Conservation (phyloP, 2,113 vertebrate genomes). For the human (Homo sapiens) region GRCh38 chr9:14940001-14940500, state of each 20-base stretch:
- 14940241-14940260: background rate
- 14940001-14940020: background rate
- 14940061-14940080: background rate
- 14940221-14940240: background rate
- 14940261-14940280: background rate
- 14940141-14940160: background rate
- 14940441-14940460: background rate
- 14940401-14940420: background rate
- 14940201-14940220: background rate
- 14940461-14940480: background rate
- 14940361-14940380: background rate
- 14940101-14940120: background rate
- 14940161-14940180: accelerated
- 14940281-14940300: background rate
- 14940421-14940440: background rate
- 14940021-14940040: background rate
- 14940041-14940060: background rate
- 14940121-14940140: background rate
- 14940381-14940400: background rate
- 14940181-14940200: background rate
- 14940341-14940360: background rate
- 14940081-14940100: too few relatives aligned
- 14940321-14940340: background rate
- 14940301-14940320: background rate
- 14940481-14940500: background rate